Conservation (phyloP, 2,888 invertebrate genomes). For the Ferdinandea cuprea region DNA sequence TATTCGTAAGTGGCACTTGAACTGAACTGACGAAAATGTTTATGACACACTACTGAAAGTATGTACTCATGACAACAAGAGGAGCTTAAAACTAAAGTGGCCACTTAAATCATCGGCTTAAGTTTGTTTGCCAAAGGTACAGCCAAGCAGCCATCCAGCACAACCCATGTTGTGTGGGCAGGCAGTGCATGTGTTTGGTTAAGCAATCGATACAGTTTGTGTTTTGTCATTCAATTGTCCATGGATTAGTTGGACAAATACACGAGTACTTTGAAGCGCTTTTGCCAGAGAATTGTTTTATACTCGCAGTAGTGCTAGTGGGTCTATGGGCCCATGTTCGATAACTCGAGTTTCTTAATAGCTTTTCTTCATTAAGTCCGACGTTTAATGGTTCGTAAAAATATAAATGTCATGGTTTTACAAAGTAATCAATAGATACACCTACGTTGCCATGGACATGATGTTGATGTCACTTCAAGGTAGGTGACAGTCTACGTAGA, state of each 20-base stretch:
- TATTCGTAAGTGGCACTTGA: slow-evolving; percentile 60
- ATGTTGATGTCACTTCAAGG: slow-evolving; percentile 11
- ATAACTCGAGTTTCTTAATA: neutral
- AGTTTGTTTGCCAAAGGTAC: slow-evolving; percentile 51
- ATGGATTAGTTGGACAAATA: slow-evolving; percentile 4
- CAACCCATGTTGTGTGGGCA: neutral
- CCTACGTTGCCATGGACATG: neutral
- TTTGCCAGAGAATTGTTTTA: neutral
- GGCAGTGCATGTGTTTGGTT: slow-evolving; percentile 33
- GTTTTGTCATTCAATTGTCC: slow-evolving; percentile 28
- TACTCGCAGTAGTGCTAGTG: neutral
- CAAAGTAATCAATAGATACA: neutral
- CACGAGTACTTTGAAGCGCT: slow-evolving; percentile 1
- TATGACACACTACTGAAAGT: slow-evolving; percentile 45
- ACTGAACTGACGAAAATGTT: slow-evolving; percentile 20
- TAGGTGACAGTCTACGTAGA: neutral
- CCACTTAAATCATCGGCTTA: slow-evolving; percentile 67
- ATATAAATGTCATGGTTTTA: slow-evolving; percentile 1
- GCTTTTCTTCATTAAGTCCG: neutral
- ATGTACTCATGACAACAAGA: slow-evolving; percentile 45
- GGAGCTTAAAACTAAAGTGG: slow-evolving; percentile 72
- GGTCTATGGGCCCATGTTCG: neutral
- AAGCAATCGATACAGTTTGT: slow-evolving; percentile 45
- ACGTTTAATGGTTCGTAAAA: neutral
- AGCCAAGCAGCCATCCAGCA: neutral